Evolutionary conservation across 1,140 invertebrate species (phyloP).

Genomic region (Drosophila sucinea): DNA sequence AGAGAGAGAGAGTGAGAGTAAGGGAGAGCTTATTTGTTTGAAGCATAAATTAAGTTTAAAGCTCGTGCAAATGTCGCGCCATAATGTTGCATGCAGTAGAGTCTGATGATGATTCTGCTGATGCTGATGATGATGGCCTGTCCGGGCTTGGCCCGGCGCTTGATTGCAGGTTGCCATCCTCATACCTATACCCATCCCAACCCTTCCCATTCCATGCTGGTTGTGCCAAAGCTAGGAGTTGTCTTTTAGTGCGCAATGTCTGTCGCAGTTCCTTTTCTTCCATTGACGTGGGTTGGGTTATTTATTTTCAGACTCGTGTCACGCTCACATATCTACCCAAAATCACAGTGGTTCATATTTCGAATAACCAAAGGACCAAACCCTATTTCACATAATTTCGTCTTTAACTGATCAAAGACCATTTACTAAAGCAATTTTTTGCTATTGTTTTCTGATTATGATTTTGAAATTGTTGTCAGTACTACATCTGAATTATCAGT

Average conservation of each 20-base stretch:
- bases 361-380: no score
- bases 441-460: no score
- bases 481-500: no score
- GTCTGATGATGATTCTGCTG: conserved; percentile 19
- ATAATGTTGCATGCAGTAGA: conserved; percentile 45
- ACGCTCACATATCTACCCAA: conserved; percentile 14
- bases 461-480: no score
- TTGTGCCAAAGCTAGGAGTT: conserved; percentile 3
- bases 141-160: conserved; percentile 31
- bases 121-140: conserved; percentile 18
- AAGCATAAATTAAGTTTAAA: conserved; percentile 59
- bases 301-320: conserved; percentile 23
- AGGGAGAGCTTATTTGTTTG: conserved; percentile 54
- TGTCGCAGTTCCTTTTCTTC: conserved; percentile 41
- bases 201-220: neutral
- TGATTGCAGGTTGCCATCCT: conserved; percentile 58
- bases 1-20: neutral
- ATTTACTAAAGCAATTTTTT: no score
- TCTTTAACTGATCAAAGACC: no score
- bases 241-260: conserved; percentile 1
- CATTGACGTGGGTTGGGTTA: conserved; percentile 47
- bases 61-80: conserved; percentile 49
- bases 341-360: neutral
- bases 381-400: no score
- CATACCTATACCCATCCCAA: conserved; percentile 23